A percentile compares a stretch with the other conserved stretches of the same genome.
These are phyloP conservation scores for Cataglyphis hispanica DNA, from an alignment of 1,140 invertebrate genomes.

Conservation along the genomic window DNA sequence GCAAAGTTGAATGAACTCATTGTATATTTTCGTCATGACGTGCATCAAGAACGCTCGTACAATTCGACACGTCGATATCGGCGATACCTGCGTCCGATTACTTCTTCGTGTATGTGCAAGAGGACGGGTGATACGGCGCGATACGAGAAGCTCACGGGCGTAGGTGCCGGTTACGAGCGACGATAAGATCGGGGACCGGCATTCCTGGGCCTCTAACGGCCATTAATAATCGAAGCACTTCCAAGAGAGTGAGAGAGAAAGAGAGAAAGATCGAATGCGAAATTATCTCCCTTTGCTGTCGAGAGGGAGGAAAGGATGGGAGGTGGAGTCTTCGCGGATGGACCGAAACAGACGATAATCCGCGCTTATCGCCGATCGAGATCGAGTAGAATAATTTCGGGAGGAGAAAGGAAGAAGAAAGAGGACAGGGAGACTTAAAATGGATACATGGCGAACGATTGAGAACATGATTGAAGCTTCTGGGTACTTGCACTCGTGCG, in stretches of 20 bases:
- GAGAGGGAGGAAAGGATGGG: neutral
- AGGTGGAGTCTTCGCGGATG: neutral
- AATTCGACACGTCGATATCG: conserved; percentile 66
- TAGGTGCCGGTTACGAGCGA: conserved; percentile 74
- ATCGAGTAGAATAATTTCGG: conserved; percentile 57
- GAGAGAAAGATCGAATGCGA: conserved; percentile 41
- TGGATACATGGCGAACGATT: neutral
- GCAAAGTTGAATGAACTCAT: conserved; percentile 6
- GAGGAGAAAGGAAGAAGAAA: neutral
- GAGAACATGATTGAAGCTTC: conserved; percentile 32
- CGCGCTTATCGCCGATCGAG: conserved; percentile 49
- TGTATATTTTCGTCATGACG: neutral
- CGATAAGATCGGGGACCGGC: conserved; percentile 76
- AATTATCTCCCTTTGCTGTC: conserved; percentile 42
- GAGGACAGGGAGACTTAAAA: conserved; percentile 11
- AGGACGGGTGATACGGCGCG: conserved; percentile 69
- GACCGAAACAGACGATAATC: conserved; percentile 53
- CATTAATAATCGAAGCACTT: conserved; percentile 74
- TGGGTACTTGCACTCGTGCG: neutral
- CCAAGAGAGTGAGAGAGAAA: conserved; percentile 47
- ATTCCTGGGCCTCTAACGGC: conserved; percentile 70
- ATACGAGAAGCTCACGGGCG: conserved; percentile 75
- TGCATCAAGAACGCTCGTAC: conserved; percentile 3
- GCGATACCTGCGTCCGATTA: conserved; percentile 44
- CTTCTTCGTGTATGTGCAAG: conserved; percentile 29